Conservation (phyloP, 2,113 vertebrate species). For the Campylomormyrus tamandua region DNA sequence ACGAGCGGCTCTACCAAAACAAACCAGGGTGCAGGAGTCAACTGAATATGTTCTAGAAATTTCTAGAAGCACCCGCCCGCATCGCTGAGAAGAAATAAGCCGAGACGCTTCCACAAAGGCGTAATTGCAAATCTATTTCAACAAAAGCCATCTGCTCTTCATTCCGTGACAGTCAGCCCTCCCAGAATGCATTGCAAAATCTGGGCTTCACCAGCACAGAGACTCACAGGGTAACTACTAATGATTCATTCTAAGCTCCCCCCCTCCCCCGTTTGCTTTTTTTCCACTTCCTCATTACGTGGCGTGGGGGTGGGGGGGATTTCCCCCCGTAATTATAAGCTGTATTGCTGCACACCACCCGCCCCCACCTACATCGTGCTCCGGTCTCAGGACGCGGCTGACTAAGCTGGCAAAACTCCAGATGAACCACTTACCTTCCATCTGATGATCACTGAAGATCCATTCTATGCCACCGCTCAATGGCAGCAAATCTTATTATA, state of each 20-base stretch:
- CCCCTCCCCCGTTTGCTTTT: background rate
- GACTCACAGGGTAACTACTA: background rate
- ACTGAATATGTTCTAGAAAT: background rate
- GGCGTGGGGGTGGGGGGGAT: background rate
- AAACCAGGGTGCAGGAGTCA: background rate
- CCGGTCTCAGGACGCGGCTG: background rate
- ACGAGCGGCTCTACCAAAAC: background rate
- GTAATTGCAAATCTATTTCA: background rate
- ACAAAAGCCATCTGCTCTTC: background rate
- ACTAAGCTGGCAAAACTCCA: background rate
- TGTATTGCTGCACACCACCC: background rate
- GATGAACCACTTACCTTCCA: conserved; percentile 7
- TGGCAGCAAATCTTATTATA: conserved; percentile 8
- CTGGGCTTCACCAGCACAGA: background rate
- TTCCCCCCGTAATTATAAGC: background rate
- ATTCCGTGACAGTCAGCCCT: background rate
- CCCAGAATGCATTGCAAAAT: background rate
- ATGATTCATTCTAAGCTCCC: background rate
- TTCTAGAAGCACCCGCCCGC: background rate
- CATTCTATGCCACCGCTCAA: background rate
- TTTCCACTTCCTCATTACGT: background rate
- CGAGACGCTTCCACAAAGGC: background rate
- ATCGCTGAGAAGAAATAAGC: background rate
- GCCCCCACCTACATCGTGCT: too few relatives aligned
- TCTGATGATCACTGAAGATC: background rate